phyloP scores from a whole-genome alignment of 2,113 vertebrate genomes.

The Malurus cyaneus region DNA sequence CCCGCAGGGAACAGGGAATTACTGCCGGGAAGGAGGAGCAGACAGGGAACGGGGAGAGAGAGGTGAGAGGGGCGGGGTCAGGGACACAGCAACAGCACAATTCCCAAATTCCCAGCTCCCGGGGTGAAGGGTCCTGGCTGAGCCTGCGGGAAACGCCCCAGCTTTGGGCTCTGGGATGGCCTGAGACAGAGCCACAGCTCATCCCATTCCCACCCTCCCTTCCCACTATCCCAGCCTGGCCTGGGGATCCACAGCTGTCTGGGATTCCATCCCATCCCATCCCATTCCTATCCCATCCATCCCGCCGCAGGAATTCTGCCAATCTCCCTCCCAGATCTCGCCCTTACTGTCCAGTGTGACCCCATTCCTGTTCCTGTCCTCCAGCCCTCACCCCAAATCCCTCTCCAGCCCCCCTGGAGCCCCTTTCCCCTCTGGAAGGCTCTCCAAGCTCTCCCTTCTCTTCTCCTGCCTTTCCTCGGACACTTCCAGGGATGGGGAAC shows the following conservation, averaged over 20 bases:
- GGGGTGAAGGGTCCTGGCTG: too few species aligned
- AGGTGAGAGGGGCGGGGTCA: not conserved
- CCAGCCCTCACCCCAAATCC: not conserved
- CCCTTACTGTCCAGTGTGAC: too few species aligned
- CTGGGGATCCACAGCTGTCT: fast-evolving
- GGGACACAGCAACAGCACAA: too few species aligned
- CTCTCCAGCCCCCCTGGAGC: not conserved
- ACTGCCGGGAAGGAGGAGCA: conserved; percentile 73
- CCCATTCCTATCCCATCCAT: too few species aligned
- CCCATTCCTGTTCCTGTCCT: not conserved
- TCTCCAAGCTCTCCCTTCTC: not conserved
- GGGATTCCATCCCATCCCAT: not conserved
- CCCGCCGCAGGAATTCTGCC: not conserved
- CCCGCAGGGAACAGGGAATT: conserved; percentile 80
- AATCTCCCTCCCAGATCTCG: not conserved
- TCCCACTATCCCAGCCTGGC: fast-evolving
- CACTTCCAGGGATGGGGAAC: not conserved
- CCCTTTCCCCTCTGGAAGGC: not conserved
- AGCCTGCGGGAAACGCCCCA: too few species aligned
- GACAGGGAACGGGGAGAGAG: conserved; percentile 65
- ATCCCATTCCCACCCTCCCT: fast-evolving
- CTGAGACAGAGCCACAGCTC: too few species aligned
- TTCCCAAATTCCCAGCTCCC: too few species aligned
- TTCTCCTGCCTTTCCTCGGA: not conserved
- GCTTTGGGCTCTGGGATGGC: not conserved